A percentile compares a stretch with the other conserved stretches of the same genome.
Evolutionary conservation across 2,888 invertebrate genomes (phyloP).

Genomic region (Nephrotoma appendiculata): DNA sequence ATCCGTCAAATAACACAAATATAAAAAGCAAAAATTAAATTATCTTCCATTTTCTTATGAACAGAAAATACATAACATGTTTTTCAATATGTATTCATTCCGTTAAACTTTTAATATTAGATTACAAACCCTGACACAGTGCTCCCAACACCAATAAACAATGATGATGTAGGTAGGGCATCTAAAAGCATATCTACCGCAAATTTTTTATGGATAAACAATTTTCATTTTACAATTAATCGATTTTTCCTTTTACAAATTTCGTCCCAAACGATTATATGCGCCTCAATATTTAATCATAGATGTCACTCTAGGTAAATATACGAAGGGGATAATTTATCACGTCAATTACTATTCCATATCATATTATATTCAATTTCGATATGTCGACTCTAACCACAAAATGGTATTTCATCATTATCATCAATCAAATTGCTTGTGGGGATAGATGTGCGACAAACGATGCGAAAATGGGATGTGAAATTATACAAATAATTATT

Average conservation of each 20-base stretch:
- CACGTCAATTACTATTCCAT: neutral
- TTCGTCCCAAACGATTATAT: neutral
- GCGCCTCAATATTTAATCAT: neutral
- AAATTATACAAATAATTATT: neutral
- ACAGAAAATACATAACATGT: neutral
- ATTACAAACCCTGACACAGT: neutral
- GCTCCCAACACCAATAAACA: neutral
- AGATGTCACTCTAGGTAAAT: neutral
- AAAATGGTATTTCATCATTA: neutral
- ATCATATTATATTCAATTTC: neutral
- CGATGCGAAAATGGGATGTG: neutral
- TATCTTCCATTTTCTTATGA: neutral
- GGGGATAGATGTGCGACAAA: neutral
- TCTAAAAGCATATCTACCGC: neutral
- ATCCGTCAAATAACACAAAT: neutral
- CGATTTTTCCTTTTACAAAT: neutral
- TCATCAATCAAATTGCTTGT: neutral
- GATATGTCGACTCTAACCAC: neutral
- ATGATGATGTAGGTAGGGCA: neutral
- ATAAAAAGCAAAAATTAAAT: neutral
- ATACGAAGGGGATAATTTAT: neutral
- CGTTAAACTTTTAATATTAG: neutral
- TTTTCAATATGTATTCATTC: neutral
- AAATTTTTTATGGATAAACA: neutral
- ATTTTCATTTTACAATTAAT: neutral